A percentile compares a stretch with the other conserved stretches of the same genome.
phyloP scores from a whole-genome alignment of 2,888 invertebrate species.

The Lissonota sp. region DNA sequence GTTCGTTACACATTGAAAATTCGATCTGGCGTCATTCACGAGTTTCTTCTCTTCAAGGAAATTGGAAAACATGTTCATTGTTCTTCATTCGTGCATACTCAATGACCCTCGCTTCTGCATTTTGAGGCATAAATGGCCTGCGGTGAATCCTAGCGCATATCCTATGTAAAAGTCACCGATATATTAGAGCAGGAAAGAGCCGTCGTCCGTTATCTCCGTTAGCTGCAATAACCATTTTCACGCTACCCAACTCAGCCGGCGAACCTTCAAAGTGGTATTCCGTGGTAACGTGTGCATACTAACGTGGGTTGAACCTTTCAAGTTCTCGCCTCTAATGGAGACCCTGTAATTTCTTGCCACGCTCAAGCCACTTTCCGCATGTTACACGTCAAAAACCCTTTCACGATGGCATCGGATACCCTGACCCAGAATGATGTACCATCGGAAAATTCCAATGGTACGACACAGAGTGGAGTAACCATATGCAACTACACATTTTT shows the following conservation, averaged over 20 bases:
- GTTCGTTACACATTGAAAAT: not conserved
- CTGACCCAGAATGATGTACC: too few relatives aligned
- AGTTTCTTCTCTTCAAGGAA: not conserved
- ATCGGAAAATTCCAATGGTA: not conserved
- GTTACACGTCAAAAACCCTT: conserved; percentile 18
- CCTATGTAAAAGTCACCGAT: conserved; percentile 21
- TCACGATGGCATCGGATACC: conserved; percentile 9
- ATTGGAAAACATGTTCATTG: too few relatives aligned
- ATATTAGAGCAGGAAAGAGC: conserved; percentile 39
- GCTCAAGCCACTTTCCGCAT: conserved; percentile 18
- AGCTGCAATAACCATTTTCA: conserved; percentile 68
- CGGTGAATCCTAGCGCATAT: not conserved
- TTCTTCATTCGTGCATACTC: too few relatives aligned
- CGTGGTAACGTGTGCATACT: conserved; percentile 11
- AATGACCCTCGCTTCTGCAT: too few relatives aligned
- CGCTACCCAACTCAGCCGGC: conserved; percentile 23
- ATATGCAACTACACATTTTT: not conserved
- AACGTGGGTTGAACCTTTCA: conserved; percentile 11
- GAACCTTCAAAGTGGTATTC: conserved; percentile 9
- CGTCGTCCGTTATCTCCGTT: conserved; percentile 71
- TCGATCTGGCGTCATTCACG: not conserved
- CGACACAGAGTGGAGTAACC: not conserved
- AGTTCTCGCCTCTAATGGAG: conserved; percentile 56
- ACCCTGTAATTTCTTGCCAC: conserved; percentile 8
- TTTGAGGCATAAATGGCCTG: too few relatives aligned